phyloP scores from a whole-genome alignment of 2,113 vertebrate genomes.

The Psilopsiagon aurifrons region DNA sequence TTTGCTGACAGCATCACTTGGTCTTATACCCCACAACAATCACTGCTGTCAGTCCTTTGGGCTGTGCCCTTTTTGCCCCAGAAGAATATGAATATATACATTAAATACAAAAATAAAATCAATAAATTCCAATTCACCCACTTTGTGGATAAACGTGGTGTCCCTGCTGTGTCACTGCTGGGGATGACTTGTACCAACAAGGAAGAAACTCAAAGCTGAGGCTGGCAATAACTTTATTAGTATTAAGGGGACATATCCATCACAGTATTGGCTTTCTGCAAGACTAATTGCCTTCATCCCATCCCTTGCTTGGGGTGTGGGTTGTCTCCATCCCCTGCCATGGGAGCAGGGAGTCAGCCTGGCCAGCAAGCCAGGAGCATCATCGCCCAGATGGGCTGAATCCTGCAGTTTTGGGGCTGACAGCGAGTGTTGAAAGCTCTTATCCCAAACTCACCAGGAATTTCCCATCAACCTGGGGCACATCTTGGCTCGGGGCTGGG shows the following conservation, averaged over 20 bases:
- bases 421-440: background rate
- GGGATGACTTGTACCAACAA: rapidly evolving
- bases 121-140: background rate
- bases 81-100: rapidly evolving
- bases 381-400: background rate
- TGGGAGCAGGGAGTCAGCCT: background rate
- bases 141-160: background rate
- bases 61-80: background rate
- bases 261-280: background rate
- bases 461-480: background rate
- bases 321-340: background rate
- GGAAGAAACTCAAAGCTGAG: background rate
- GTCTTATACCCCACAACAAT: background rate
- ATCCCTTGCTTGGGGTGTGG: background rate
- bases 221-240: background rate
- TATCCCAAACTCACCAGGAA: background rate
- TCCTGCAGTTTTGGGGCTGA: background rate
- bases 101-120: background rate
- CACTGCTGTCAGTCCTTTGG: too few relatives aligned
- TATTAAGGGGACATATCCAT: background rate
- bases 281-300: background rate
- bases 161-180: background rate
- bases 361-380: background rate
- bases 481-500: background rate
- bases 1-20: too few relatives aligned